Evolutionary conservation across 2,797 vertebrate genomes (phyloP).

Genomic region (Rhinogobio ventralis): DNA sequence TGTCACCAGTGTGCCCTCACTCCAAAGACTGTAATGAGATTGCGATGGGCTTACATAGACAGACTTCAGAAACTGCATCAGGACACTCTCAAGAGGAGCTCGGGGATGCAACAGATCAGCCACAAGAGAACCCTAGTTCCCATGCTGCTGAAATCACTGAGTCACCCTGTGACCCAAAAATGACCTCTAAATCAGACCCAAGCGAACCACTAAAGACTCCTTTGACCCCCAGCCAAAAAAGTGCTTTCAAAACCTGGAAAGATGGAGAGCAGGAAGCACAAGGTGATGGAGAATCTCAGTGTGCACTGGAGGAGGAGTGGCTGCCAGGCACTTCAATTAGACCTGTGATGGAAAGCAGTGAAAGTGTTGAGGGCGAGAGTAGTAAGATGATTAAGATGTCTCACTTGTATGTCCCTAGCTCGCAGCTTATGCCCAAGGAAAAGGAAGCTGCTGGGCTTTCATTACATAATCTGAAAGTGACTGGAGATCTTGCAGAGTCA

Average conservation of each 20-base stretch:
- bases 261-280: slow-evolving; percentile 77
- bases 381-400: slow-evolving; percentile 87
- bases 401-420: slow-evolving; percentile 90
- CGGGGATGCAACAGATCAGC: slow-evolving; percentile 68
- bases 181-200: slow-evolving; percentile 72
- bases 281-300: slow-evolving; percentile 56
- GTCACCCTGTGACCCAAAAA: slow-evolving; percentile 66
- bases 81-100: slow-evolving; percentile 81
- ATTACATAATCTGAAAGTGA: slow-evolving; percentile 69
- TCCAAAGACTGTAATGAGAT: slow-evolving; percentile 68
- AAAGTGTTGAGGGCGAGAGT: slow-evolving; percentile 66
- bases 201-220: slow-evolving; percentile 75
- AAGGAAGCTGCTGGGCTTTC: slow-evolving; percentile 69
- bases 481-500: slow-evolving; percentile 43
- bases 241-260: slow-evolving; percentile 86
- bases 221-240: slow-evolving; percentile 83
- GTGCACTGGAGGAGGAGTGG: slow-evolving; percentile 60
- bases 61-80: slow-evolving; percentile 86
- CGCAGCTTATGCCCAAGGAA: slow-evolving; percentile 83
- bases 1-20: slow-evolving; percentile 60
- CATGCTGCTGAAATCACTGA: slow-evolving; percentile 35
- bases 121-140: slow-evolving; percentile 29
- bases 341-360: slow-evolving; percentile 73
- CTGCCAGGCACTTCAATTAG: slow-evolving; percentile 65
- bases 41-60: slow-evolving; percentile 74